phyloP scores from a whole-genome alignment of 1,140 invertebrate genomes.

The Chironomus striatipennis region DNA sequence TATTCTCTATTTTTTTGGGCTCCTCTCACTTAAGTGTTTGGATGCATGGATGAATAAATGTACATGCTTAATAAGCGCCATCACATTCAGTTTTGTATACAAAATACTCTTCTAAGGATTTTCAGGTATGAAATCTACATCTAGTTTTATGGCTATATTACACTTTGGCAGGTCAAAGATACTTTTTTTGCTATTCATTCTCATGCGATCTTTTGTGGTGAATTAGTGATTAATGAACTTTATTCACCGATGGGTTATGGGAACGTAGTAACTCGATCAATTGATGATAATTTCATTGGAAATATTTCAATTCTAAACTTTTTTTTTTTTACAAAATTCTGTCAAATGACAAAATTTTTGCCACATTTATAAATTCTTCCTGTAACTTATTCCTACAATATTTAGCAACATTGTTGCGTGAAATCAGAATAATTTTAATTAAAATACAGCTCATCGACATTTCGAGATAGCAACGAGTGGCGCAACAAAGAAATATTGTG shows the following conservation, averaged over 20 bases:
- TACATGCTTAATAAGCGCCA: slow-evolving; percentile 15
- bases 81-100: neutral
- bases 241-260: neutral
- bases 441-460: neutral
- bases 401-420: neutral
- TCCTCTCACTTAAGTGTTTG: neutral
- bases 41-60: neutral
- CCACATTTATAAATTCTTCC: neutral
- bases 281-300: too few relatives aligned
- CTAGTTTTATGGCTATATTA: neutral
- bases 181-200: neutral
- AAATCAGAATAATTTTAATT: neutral
- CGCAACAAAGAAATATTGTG: neutral
- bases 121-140: neutral
- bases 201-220: neutral
- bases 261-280: neutral
- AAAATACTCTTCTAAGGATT: neutral
- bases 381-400: neutral
- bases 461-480: neutral
- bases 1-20: neutral
- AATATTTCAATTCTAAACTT: too few relatives aligned
- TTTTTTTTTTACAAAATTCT: too few relatives aligned
- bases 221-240: neutral
- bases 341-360: too few relatives aligned
- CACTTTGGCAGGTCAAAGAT: neutral